Percentiles rank a stretch among this genome's conserved stretches.
These are phyloP conservation scores for Latheticus oryzae DNA, from an alignment of 2,888 invertebrate genomes.

Conservation along the genomic window DNA sequence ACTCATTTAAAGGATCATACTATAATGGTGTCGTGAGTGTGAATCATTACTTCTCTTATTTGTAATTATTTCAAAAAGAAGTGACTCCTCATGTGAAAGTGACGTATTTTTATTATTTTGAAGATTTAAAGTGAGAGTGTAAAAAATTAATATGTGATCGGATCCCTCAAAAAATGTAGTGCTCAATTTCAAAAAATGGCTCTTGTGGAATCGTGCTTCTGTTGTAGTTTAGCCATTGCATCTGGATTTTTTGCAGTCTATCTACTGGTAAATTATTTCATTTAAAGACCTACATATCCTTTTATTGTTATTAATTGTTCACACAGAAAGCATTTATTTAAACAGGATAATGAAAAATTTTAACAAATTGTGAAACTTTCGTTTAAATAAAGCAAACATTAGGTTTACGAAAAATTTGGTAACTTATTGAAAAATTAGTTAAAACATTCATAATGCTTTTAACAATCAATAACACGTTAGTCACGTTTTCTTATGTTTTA, in stretches of 20 bases:
- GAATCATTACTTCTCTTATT: too few species aligned
- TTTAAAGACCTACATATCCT: neutral
- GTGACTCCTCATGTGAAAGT: slow-evolving; percentile 31
- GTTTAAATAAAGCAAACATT: too few species aligned
- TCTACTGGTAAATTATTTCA: slow-evolving; percentile 60
- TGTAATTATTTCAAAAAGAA: neutral
- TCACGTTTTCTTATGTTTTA: too few species aligned
- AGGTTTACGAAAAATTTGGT: too few species aligned
- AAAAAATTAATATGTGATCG: slow-evolving; percentile 36
- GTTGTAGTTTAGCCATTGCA: slow-evolving; percentile 66
- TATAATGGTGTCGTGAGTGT: neutral
- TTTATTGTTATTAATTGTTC: too few species aligned
- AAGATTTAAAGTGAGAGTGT: slow-evolving; percentile 41
- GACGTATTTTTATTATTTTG: too few species aligned
- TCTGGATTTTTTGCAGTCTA: slow-evolving; percentile 66
- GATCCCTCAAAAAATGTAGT: slow-evolving; percentile 39
- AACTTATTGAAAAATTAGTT: too few species aligned
- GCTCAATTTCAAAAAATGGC: slow-evolving; percentile 58
- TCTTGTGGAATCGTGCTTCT: slow-evolving; percentile 64
- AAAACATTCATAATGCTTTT: too few species aligned
- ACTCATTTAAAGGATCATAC: slow-evolving; percentile 3
- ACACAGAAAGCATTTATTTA: too few species aligned
- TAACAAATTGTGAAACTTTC: too few species aligned
- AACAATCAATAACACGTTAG: too few species aligned
- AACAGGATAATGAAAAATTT: too few species aligned